Base-by-base conservation (phyloP, 1,140 invertebrate species). In the Aphelinus atriplicis region DNA sequence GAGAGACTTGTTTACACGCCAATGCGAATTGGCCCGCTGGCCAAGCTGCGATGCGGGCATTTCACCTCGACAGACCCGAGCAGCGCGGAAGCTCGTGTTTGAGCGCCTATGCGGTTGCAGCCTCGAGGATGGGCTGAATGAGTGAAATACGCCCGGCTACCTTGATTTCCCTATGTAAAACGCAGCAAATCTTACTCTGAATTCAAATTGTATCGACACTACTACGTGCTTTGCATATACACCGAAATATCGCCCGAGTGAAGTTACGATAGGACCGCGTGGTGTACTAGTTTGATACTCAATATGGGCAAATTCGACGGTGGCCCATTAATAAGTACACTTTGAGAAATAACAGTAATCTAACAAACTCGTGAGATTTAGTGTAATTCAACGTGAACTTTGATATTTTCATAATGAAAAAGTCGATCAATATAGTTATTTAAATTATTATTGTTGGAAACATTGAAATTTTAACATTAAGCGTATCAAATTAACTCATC, bases 1-100 rank as follows among this genome's bases (percentile, higher is more conserved):
- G 56, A n/a, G 26, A n/a, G 10, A 57, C 7, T 57, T 57, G 56
- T 57, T 57, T 57, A 57, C 56, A 57, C 26, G 56, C 3, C 7
- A 10, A 57, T 57, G 10, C 56, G 10, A 10, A 45, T 26, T 26
- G 7, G n/a, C 47, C 10, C 62, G 26, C 62, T 2, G 6, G 1
- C 4, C 47, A 26, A n/a, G 42, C 60, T 62, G 60, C 43, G 46
- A 42, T 26, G 9, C 63, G 26, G 51, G 63, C 56, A 66, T 66
- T 66, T 66, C 64, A 55, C 51, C n/a, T 3, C 51, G 64, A 66
- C 56, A 51, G 64, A 66, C 64, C 26, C 26, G 64, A 66, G 64
- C 64, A 26, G 26, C 26, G 26, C 26, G 26, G 26, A 26, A 26
- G 26, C 26, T 26, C 26, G 26, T 26, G 26, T 26, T 26, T 26